Percentiles rank a stretch among this genome's conserved stretches.
phyloP scores from a whole-genome alignment of 2,888 invertebrate species.

The Leptopterna dolabrata region DNA sequence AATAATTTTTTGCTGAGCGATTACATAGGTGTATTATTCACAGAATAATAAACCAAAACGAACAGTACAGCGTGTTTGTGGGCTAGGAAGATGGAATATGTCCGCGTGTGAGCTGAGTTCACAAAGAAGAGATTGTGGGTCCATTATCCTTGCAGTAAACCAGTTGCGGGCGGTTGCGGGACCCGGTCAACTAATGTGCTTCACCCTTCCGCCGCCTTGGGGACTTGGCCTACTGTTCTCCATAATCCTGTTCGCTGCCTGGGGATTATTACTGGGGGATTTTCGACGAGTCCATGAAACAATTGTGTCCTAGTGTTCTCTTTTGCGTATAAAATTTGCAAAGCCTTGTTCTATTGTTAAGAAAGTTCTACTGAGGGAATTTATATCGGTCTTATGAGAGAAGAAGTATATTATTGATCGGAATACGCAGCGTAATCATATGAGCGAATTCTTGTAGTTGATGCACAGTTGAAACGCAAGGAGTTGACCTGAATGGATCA shows the following conservation, averaged over 20 bases:
- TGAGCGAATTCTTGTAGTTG: no score
- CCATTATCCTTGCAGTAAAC: constrained; percentile 7
- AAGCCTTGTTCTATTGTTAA: background rate
- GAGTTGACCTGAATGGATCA: no score
- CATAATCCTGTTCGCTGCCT: background rate
- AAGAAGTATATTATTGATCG: no score
- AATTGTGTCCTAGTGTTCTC: background rate
- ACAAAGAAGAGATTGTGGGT: constrained; percentile 11
- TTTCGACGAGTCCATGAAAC: background rate
- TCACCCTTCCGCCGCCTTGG: background rate
- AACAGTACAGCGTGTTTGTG: background rate
- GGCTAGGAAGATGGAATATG: background rate
- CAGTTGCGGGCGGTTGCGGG: background rate
- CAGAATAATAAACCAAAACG: no score
- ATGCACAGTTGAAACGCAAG: no score
- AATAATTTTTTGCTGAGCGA: no score
- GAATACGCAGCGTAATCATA: no score
- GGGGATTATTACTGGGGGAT: background rate
- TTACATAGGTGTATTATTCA: no score
- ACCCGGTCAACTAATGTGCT: background rate
- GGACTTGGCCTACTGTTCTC: background rate
- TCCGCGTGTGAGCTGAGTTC: background rate
- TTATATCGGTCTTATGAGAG: no score
- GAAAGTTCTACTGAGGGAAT: no score
- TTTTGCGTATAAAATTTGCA: background rate